phyloP scores from a whole-genome alignment of 2,888 invertebrate genomes.

The Bhutanitis thaidina region DNA sequence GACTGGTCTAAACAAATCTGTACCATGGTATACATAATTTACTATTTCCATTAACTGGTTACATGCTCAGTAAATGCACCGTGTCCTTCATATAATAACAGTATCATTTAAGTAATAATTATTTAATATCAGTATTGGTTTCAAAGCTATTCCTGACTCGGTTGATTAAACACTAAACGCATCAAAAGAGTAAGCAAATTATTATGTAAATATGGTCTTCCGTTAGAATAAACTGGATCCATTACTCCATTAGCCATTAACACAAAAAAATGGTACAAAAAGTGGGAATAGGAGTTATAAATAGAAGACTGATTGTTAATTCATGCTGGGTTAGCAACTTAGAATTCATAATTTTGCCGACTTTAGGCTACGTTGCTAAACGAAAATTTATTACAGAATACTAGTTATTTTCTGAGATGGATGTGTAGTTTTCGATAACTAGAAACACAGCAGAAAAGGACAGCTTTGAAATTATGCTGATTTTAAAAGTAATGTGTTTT shows the following conservation, averaged over 20 bases:
- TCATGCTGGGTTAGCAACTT: too few species aligned
- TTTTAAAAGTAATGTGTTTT: neutral
- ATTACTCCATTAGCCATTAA: too few species aligned
- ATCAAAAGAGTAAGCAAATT: neutral
- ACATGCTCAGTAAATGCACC: conserved; percentile 32
- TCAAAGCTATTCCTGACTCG: conserved; percentile 33
- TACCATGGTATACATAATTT: conserved; percentile 4
- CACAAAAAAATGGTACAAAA: too few species aligned
- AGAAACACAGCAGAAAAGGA: conserved; percentile 4
- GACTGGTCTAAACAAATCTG: neutral
- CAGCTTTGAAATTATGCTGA: conserved; percentile 19
- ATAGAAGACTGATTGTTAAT: too few species aligned
- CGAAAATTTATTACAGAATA: neutral
- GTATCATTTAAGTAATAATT: too few species aligned
- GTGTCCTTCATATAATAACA: conserved; percentile 20
- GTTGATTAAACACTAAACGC: neutral
- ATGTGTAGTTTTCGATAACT: neutral
- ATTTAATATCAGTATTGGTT: conserved; percentile 30
- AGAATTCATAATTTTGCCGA: too few species aligned
- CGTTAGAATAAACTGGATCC: too few species aligned
- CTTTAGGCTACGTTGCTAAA: neutral
- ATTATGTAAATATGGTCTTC: too few species aligned
- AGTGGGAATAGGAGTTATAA: too few species aligned
- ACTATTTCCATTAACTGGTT: conserved; percentile 18
- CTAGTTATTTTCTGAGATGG: neutral